Evolutionary conservation across 2,113 vertebrate genomes (phyloP).

Genomic region (Tenrec ecaudatus): DNA sequence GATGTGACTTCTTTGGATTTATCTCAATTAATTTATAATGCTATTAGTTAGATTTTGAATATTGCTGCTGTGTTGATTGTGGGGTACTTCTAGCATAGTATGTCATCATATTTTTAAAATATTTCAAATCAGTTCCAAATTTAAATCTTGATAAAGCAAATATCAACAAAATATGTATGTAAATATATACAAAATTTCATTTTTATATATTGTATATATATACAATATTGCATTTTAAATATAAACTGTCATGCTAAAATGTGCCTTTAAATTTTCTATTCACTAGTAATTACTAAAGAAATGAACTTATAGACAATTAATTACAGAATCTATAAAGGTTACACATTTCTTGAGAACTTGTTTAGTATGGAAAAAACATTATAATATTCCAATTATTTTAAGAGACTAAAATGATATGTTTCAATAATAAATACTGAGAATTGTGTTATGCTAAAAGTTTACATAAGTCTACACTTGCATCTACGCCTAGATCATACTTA

Average conservation of each 20-base stretch:
- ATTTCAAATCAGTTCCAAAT: neutral
- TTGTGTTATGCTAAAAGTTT: neutral
- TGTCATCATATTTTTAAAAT: neutral
- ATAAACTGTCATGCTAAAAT: neutral
- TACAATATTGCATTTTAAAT: neutral
- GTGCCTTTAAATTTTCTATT: neutral
- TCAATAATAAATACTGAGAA: neutral
- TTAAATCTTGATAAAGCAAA: too few relatives aligned
- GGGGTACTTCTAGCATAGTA: neutral
- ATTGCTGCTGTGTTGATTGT: neutral
- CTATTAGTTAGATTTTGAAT: neutral
- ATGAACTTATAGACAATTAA: neutral
- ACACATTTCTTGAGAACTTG: neutral
- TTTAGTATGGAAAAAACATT: neutral
- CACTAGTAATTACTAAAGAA: neutral
- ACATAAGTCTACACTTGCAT: neutral
- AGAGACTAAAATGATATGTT: neutral
- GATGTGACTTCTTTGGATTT: neutral
- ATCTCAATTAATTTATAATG: conserved; percentile 6
- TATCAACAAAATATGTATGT: neutral
- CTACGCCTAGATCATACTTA: too few relatives aligned
- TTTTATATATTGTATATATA: neutral
- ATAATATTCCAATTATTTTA: neutral
- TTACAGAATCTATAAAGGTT: neutral
- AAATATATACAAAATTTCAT: neutral